Evolutionary conservation across 2,113 vertebrate species (phyloP).

Genomic region (Melanerpes aurifrons): DNA sequence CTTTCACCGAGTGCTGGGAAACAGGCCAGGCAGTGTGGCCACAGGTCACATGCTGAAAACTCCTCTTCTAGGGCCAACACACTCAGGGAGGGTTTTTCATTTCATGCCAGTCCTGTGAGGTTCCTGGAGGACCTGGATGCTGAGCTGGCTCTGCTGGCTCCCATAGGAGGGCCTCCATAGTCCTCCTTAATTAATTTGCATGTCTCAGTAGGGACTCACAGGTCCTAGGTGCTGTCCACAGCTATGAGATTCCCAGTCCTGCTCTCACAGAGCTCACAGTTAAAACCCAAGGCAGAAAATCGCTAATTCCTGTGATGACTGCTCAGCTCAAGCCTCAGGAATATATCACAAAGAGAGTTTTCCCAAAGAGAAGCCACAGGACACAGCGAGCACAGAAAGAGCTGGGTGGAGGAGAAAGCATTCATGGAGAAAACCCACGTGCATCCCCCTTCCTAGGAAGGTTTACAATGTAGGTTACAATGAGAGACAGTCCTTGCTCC

Average conservation of each 20-base stretch:
- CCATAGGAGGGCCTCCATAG: accelerated
- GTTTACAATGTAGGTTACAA: neutral
- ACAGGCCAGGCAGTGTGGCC: neutral
- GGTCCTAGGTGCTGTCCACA: neutral
- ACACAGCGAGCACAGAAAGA: neutral
- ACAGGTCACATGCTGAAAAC: neutral
- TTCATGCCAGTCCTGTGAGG: accelerated
- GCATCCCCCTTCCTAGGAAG: neutral
- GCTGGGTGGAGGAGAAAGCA: neutral
- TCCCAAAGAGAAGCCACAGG: neutral
- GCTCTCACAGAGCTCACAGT: neutral
- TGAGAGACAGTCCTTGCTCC: neutral
- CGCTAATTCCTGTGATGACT: neutral
- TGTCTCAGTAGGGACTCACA: neutral
- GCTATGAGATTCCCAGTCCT: neutral
- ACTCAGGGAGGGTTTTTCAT: accelerated
- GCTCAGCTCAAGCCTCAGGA: neutral
- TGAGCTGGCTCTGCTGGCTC: neutral
- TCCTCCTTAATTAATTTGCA: neutral
- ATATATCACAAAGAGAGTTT: neutral
- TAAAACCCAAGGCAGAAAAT: neutral
- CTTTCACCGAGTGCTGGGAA: neutral
- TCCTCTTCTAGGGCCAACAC: neutral
- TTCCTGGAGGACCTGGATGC: neutral
- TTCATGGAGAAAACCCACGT: accelerated